A percentile compares a stretch with the other conserved stretches of the same genome.
These are phyloP conservation scores for Ischnura elegans DNA, from an alignment of 2,888 invertebrate genomes.

Conservation along the genomic window DNA sequence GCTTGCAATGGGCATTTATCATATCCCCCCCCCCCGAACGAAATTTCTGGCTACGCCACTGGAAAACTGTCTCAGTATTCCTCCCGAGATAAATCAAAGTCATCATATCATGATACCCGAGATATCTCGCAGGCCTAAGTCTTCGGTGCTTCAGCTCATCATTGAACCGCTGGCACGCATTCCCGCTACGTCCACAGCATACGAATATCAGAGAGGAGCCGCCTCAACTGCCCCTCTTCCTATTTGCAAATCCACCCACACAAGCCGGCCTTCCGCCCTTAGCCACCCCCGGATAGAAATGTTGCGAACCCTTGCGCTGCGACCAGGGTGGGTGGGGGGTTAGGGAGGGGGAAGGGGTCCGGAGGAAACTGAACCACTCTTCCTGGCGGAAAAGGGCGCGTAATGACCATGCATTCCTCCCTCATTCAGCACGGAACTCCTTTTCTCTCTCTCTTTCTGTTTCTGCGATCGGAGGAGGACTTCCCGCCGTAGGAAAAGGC, in stretches of 20 bases:
- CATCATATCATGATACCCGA: no score
- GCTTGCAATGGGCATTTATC: no score
- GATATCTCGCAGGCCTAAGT: no score
- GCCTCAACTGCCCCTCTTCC: neutral
- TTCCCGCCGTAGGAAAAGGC: conserved; percentile 50
- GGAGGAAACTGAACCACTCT: neutral
- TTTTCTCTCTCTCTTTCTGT: neutral
- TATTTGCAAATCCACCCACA: neutral
- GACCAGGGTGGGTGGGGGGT: no score
- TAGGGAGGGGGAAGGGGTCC: neutral
- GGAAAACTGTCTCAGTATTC: no score
- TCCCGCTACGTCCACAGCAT: conserved; percentile 32
- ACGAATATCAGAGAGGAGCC: conserved; percentile 20
- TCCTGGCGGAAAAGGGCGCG: conserved; percentile 36
- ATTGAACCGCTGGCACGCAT: neutral
- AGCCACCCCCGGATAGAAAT: conserved; percentile 34
- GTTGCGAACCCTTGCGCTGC: neutral
- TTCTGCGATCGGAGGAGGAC: conserved; percentile 37
- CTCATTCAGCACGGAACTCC: conserved; percentile 59
- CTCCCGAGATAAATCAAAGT: no score
- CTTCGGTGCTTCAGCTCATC: neutral
- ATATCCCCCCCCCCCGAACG: no score
- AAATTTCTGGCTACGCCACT: no score
- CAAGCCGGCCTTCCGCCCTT: neutral
- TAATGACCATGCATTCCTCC: conserved; percentile 64